Base-by-base conservation (phyloP, 2,888 invertebrate genomes). In the Ectemnius cavifrons region DNA sequence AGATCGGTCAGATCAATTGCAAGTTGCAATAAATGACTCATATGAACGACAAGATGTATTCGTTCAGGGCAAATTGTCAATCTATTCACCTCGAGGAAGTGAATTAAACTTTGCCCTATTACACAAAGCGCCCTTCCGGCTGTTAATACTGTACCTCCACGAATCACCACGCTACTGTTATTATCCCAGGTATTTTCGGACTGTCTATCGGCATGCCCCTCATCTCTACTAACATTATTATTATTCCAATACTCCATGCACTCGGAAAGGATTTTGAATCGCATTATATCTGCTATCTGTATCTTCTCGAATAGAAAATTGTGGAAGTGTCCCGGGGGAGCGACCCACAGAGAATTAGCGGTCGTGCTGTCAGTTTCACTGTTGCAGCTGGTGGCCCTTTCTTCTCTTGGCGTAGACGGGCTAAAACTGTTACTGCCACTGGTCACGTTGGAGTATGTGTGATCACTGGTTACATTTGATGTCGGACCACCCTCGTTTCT, bases 81-180 rank as follows among this genome's bases (percentile, higher is more conserved):
- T 74, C 88, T 86, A 71, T 91, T 89, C 71, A 91, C 91, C 79
- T 92, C 92, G 67, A 93, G 91, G 79, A 92, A 92, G 70, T 91
- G 88, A 8, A 91, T 92, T 76, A 93, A 85, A 47, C 90, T 90
- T 72, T 92, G 91, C 3, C 92, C 91, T 83, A 92, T 92, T 2
- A 90, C 83, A 63, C 91, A 28, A 27, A 63, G n/a, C 45, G 49
- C 47, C 27, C 47, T 70, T 73, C 76, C 83, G 2, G 87, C 86
- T 72, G 84, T 76, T 3, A 83, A 72, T 18, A 85, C 73, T 2
- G 82, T 84, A 0, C 83, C 75, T 75, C 87, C 88, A 5, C 84
- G 78, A 4, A 83, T 81, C 47, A 37, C 37, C 37, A 11, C 80
- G 80, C 63, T 87, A 86, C 16, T 81, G 6, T 62, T 73, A 16